phyloP scores from a whole-genome alignment of 2,797 vertebrate species.

The Tragelaphus eurycerus region DNA sequence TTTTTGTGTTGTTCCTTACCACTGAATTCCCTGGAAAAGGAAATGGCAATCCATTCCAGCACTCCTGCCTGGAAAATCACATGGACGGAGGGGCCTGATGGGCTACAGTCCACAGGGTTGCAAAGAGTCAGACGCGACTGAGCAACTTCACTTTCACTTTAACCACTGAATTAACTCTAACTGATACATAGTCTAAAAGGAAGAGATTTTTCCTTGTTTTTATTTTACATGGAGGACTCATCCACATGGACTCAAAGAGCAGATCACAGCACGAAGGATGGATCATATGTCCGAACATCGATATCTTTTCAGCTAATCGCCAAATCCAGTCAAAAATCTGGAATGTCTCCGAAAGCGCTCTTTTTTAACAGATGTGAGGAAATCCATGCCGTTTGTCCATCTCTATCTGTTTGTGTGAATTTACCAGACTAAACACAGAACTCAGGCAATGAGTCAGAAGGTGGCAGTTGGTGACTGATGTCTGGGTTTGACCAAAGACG shows the following conservation, averaged over 20 bases:
- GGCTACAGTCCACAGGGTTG: too few species aligned
- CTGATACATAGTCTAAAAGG: background rate
- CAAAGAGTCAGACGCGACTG: too few species aligned
- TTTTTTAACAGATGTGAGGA: background rate
- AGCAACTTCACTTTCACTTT: too few species aligned
- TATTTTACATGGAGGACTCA: background rate
- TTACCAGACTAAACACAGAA: background rate
- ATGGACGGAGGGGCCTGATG: too few species aligned
- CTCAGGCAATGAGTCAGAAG: background rate
- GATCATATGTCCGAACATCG: fast-evolving
- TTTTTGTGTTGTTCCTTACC: background rate
- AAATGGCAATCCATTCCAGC: too few species aligned
- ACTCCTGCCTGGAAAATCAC: too few species aligned
- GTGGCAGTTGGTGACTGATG: fast-evolving
- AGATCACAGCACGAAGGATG: too few species aligned
- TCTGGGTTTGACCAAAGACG: fast-evolving
- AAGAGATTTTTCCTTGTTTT: background rate
- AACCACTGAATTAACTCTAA: background rate
- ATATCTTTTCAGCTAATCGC: background rate
- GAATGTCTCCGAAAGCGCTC: background rate
- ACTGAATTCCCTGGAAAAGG: background rate
- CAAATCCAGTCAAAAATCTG: background rate
- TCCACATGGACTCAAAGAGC: background rate
- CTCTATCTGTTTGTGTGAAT: background rate
- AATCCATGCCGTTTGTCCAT: background rate